A percentile compares a stretch with the other conserved stretches of the same genome.
phyloP scores from a whole-genome alignment of 2,113 vertebrate genomes.

The Pyrgilauda ruficollis region DNA sequence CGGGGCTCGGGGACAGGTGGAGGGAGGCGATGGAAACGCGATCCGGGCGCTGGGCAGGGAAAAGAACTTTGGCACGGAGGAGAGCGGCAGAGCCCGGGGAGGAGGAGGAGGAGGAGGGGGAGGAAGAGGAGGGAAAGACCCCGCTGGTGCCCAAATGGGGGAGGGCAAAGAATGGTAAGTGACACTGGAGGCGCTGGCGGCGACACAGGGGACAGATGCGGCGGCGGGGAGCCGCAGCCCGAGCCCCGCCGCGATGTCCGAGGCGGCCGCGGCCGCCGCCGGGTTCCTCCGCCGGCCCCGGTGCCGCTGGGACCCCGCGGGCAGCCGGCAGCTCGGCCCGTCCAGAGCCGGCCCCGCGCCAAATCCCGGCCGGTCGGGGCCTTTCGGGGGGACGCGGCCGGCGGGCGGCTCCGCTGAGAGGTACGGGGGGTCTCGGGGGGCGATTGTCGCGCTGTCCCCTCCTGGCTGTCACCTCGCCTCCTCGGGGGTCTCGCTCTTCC shows the following conservation, averaged over 20 bases:
- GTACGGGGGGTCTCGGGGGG: too few relatives aligned
- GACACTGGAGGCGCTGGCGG: not conserved
- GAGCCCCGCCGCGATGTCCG: accelerated
- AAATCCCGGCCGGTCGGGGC: accelerated
- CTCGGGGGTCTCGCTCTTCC: too few relatives aligned
- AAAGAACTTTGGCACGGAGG: not conserved
- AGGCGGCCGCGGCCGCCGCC: not conserved
- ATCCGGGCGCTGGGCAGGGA: not conserved
- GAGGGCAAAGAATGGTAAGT: constrained; percentile 12
- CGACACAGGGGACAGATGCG: not conserved
- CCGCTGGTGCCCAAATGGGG: not conserved
- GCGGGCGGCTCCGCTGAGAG: too few relatives aligned
- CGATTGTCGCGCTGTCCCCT: too few relatives aligned
- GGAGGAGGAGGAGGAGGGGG: not conserved
- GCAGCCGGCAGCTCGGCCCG: not conserved
- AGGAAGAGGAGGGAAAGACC: not conserved
- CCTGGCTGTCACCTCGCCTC: too few relatives aligned
- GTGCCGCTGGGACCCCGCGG: not conserved
- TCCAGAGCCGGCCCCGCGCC: accelerated
- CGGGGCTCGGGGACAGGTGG: not conserved
- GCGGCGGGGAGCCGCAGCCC: not conserved
- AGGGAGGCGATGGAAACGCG: constrained; percentile 15
- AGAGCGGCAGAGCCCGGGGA: not conserved
- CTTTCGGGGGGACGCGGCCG: not conserved
- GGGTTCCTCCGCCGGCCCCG: not conserved